Evolutionary conservation across 2,888 invertebrate species (phyloP).

Genomic region (Xestia sexstrigata): DNA sequence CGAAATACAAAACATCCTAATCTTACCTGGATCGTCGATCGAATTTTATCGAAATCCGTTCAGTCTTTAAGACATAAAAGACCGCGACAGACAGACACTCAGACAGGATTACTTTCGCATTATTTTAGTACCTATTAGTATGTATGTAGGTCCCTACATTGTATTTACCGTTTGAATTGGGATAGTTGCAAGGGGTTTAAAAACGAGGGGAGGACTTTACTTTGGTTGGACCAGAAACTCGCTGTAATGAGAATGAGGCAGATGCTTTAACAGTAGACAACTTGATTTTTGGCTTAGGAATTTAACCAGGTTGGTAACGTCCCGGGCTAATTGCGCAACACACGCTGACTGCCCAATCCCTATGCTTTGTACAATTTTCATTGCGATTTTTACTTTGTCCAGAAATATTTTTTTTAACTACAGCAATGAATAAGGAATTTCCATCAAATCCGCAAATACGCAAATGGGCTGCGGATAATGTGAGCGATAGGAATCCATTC

Average conservation of each 20-base stretch:
- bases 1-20: neutral
- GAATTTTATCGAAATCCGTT: neutral
- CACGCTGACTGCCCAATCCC: neutral
- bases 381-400: neutral
- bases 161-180: constrained; percentile 3
- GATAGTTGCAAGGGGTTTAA: neutral
- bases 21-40: neutral
- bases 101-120: neutral
- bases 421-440: neutral
- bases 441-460: neutral
- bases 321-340: neutral
- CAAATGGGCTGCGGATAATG: neutral
- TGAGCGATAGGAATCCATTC: neutral
- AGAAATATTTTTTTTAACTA: neutral
- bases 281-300: neutral
- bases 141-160: neutral
- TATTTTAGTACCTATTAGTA: neutral
- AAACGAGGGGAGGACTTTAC: neutral
- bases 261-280: neutral
- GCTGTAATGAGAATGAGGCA: neutral
- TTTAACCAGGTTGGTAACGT: neutral
- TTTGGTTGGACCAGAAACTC: constrained; percentile 10
- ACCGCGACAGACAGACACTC: neutral
- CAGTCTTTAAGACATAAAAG: too few species aligned
- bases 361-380: neutral